phyloP scores from a whole-genome alignment of 2,888 invertebrate genomes.

The Seira ritae region DNA sequence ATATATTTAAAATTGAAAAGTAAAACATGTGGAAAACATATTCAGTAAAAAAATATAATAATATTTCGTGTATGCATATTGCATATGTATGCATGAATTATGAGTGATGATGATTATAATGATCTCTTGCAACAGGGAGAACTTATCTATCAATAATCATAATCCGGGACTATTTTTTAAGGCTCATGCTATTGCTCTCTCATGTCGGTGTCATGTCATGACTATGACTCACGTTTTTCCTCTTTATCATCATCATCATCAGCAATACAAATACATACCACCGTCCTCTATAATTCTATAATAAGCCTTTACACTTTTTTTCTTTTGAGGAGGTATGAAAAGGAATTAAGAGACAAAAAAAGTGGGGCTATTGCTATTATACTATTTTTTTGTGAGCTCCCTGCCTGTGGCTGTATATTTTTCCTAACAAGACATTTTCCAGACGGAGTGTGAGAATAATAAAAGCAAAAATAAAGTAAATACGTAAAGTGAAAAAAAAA shows the following conservation, averaged over 20 bases:
- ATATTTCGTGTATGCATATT: not conserved
- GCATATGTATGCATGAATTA: not conserved
- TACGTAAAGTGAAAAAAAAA: not conserved
- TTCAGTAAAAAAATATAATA: not conserved
- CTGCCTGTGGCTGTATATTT: too few relatives aligned
- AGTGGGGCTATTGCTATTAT: too few relatives aligned
- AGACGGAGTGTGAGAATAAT: not conserved
- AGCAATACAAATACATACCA: too few relatives aligned
- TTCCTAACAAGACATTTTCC: too few relatives aligned
- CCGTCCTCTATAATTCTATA: too few relatives aligned
- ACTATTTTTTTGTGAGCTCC: too few relatives aligned
- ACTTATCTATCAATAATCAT: too few relatives aligned
- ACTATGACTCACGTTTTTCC: not conserved
- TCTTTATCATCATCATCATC: not conserved
- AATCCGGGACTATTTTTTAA: too few relatives aligned
- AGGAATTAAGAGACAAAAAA: too few relatives aligned
- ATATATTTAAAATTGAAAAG: not conserved
- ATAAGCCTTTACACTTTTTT: too few relatives aligned
- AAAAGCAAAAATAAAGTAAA: not conserved
- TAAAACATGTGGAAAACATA: constrained; percentile 35
- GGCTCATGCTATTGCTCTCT: not conserved
- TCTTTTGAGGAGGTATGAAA: too few relatives aligned
- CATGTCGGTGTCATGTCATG: not conserved
- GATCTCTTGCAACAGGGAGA: too few relatives aligned
- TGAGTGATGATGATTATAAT: not conserved